A percentile compares a stretch with the other conserved stretches of the same genome.
Conservation (phyloP, 2,888 invertebrate genomes). For the Sinopyrophorus schimmeli region DNA sequence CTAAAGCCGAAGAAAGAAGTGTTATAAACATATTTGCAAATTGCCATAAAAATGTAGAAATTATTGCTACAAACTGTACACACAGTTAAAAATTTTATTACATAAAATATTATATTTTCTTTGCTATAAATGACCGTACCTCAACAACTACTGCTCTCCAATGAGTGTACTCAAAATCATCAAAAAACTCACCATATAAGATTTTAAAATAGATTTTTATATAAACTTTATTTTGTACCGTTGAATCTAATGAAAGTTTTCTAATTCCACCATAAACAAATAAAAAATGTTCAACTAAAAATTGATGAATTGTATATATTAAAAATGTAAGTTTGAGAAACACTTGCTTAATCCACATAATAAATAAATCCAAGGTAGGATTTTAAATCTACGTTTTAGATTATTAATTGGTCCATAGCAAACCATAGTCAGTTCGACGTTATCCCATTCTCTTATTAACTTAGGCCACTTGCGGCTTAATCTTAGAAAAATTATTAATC, state of each 20-base stretch:
- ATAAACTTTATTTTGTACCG: not conserved
- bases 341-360: slow-evolving; percentile 20
- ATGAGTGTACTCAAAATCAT: slow-evolving; percentile 10
- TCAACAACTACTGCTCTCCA: slow-evolving; percentile 22
- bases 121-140: slow-evolving; percentile 14
- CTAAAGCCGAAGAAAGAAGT: slow-evolving; percentile 24
- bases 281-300: slow-evolving; percentile 23
- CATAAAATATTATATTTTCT: not conserved
- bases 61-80: slow-evolving; percentile 21
- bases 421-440: slow-evolving; percentile 25
- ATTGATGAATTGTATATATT: not conserved
- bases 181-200: slow-evolving; percentile 20
- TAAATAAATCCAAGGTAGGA: slow-evolving; percentile 17
- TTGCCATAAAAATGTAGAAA: slow-evolving; percentile 29
- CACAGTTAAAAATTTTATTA: slow-evolving; percentile 2
- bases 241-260: slow-evolving; percentile 5
- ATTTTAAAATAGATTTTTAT: slow-evolving; percentile 15
- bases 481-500: slow-evolving; percentile 18
- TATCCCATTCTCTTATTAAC: slow-evolving; percentile 26
- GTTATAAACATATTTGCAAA: slow-evolving; percentile 27
- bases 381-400: slow-evolving; percentile 15
- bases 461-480: slow-evolving; percentile 23
- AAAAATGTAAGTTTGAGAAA: slow-evolving; percentile 1
- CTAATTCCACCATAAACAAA: slow-evolving; percentile 17
- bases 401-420: slow-evolving; percentile 10